phyloP scores from a whole-genome alignment of 2,113 vertebrate genomes.

The Arenaria interpres region DNA sequence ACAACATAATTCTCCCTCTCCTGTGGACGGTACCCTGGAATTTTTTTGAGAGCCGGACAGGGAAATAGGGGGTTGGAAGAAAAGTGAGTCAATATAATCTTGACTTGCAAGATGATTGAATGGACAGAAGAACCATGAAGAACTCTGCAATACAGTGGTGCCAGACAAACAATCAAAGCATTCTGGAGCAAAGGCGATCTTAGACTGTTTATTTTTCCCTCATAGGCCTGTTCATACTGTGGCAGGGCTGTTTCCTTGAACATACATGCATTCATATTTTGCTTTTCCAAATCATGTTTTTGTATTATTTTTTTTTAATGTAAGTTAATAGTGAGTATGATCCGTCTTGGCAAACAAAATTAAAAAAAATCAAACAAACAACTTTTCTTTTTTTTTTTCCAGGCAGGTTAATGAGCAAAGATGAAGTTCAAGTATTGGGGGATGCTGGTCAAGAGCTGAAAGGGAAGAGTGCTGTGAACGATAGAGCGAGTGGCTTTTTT shows the following conservation, averaged over 20 bases:
- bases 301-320: neutral
- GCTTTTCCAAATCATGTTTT: neutral
- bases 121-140: neutral
- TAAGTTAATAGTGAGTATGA: neutral
- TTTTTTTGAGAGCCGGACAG: neutral
- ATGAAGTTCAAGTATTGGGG: conserved; percentile 1
- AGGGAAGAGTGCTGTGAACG: conserved; percentile 6
- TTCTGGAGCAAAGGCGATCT: neutral
- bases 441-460: conserved; percentile 3
- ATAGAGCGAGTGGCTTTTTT: neutral
- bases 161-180: neutral
- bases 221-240: neutral
- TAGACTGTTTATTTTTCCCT: neutral
- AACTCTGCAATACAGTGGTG: neutral
- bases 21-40: neutral
- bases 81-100: neutral
- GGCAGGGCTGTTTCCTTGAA: neutral
- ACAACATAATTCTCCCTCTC: neutral
- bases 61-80: neutral
- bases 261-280: neutral
- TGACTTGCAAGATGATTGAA: neutral
- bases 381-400: conserved; percentile 11
- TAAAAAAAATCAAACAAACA: neutral
- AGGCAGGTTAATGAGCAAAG: conserved; percentile 77
- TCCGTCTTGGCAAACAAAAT: neutral